Percentiles rank a stretch among this genome's conserved stretches.
These are phyloP conservation scores for Syngnathus acus DNA, from an alignment of 2,797 vertebrate genomes.

Conservation along the genomic window DNA sequence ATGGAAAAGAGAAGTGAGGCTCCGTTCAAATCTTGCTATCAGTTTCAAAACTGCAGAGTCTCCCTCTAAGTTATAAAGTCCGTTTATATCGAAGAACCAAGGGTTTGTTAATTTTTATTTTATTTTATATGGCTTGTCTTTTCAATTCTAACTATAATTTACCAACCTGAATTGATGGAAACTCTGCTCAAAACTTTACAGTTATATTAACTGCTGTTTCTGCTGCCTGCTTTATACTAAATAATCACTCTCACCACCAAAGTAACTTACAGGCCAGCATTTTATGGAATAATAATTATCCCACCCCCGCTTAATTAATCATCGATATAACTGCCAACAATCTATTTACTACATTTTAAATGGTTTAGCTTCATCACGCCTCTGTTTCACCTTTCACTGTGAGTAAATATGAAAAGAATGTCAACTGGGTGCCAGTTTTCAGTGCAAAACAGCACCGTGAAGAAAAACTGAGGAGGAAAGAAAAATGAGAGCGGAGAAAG, in stretches of 20 bases:
- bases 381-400: conserved; percentile 29
- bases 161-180: neutral
- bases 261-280: conserved; percentile 10
- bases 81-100: too few species aligned
- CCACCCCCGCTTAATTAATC: conserved; percentile 20
- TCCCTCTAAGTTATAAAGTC: too few species aligned
- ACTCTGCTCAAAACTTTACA: neutral
- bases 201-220: neutral
- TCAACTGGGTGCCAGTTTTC: conserved; percentile 24
- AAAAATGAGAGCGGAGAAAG: conserved; percentile 5
- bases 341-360: conserved; percentile 24
- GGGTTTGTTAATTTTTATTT: too few species aligned
- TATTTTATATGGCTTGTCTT: too few species aligned
- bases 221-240: neutral
- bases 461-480: conserved; percentile 9
- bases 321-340: conserved; percentile 24
- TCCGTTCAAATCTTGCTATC: too few species aligned
- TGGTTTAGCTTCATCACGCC: conserved; percentile 16
- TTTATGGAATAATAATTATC: conserved; percentile 18
- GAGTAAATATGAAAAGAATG: conserved; percentile 32
- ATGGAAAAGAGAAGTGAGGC: too few species aligned
- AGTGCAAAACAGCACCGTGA: conserved; percentile 11
- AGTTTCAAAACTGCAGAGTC: too few species aligned
- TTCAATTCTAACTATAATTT: too few species aligned
- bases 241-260: neutral